A percentile compares a stretch with the other conserved stretches of the same genome.
Evolutionary conservation across 2,113 vertebrate genomes (phyloP).

Genomic region (Myotis yumanensis): DNA sequence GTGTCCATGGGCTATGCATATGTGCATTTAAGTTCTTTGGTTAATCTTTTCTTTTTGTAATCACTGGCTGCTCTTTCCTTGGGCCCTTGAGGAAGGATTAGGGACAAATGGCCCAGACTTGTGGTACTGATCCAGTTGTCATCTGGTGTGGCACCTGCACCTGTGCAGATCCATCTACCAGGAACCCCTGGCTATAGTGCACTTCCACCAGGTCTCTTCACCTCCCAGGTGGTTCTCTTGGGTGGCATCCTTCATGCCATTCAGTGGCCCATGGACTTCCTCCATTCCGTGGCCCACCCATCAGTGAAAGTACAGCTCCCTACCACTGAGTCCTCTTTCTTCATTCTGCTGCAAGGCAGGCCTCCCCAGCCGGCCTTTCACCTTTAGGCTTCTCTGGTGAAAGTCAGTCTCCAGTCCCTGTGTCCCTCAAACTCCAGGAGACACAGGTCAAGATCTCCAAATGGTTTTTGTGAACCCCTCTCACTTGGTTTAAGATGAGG

Average conservation of each 20-base stretch:
- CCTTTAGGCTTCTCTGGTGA: not conserved
- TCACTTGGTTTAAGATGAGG: not conserved
- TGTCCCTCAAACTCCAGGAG: not conserved
- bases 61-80: not conserved
- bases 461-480: not conserved
- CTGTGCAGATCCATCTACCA: not conserved
- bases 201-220: not conserved
- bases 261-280: not conserved
- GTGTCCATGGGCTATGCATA: no score
- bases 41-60: no score
- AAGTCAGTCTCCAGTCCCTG: not conserved
- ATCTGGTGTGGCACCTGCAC: not conserved
- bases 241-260: not conserved
- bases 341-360: not conserved
- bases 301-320: not conserved
- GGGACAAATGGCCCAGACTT: not conserved
- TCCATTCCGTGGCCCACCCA: not conserved
- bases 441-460: not conserved
- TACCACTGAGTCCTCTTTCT: not conserved
- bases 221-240: not conserved
- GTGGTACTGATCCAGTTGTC: not conserved
- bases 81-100: not conserved
- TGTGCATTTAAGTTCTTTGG: no score
- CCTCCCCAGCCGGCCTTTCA: not conserved
- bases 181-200: not conserved